Evolutionary conservation across 2,113 vertebrate species (phyloP).

Genomic region (Helogale parvula): DNA sequence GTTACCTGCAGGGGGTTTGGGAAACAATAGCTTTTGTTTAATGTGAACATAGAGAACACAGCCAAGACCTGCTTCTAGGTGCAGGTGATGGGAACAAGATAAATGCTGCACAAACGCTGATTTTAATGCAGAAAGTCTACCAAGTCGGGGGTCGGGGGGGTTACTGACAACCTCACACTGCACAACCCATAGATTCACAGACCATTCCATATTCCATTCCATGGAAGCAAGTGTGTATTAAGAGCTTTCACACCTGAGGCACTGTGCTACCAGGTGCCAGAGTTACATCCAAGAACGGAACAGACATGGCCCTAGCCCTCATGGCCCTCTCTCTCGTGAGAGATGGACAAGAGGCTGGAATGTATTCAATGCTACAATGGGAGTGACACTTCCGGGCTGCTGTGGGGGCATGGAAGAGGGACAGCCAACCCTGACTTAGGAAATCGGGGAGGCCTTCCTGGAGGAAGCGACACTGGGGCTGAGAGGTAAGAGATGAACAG

Average conservation of each 20-base stretch:
- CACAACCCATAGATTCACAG: background rate
- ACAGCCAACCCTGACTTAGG: background rate
- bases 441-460: background rate
- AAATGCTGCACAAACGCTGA: background rate
- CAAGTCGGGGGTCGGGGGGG: background rate
- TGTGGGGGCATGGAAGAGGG: background rate
- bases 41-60: background rate
- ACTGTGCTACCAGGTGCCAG: background rate
- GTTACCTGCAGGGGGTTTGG: background rate
- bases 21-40: background rate
- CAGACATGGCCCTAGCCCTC: background rate
- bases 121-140: conserved; percentile 1
- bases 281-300: background rate
- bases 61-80: background rate
- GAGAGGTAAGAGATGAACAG: background rate
- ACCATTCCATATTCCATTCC: background rate
- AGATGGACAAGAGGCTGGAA: background rate
- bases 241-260: background rate
- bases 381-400: background rate
- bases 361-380: background rate
- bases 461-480: background rate
- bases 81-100: background rate
- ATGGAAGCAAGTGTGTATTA: background rate
- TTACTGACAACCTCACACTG: background rate
- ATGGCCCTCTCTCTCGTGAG: background rate